A percentile compares a stretch with the other conserved stretches of the same genome.
Evolutionary conservation across 2,888 invertebrate species (phyloP).

Genomic region (Tipula helvola): DNA sequence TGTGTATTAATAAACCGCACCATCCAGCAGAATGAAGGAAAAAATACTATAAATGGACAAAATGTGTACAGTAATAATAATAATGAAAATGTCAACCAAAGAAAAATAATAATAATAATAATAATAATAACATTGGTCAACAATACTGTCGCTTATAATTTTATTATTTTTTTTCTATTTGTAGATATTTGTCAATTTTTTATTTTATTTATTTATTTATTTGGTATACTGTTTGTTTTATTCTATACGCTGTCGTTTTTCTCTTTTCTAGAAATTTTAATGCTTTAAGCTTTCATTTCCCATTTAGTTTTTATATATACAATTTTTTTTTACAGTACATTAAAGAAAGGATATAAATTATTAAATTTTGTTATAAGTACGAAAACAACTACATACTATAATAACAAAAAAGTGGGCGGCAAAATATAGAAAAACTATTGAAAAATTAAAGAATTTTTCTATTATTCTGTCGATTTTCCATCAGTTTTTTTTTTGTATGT

Average conservation of each 20-base stretch:
- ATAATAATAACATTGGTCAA: not conserved
- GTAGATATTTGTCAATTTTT: not conserved
- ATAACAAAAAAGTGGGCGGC: not conserved
- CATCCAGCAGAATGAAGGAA: not conserved
- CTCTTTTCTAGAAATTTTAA: not conserved
- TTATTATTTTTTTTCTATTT: not conserved
- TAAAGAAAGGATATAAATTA: slow-evolving; percentile 4
- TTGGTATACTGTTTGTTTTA: not conserved
- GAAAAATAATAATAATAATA: not conserved
- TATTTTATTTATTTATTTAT: not conserved
- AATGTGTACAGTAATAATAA: not conserved
- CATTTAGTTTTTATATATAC: not conserved
- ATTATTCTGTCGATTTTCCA: not conserved
- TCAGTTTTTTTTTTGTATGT: not conserved
- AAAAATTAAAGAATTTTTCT: not conserved
- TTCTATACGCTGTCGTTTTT: not conserved
- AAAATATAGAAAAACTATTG: not conserved
- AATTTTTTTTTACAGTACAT: not conserved
- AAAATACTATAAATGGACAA: not conserved
- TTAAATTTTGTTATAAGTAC: slow-evolving; percentile 4
- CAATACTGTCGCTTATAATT: not conserved
- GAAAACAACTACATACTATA: not conserved
- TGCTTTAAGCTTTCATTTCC: not conserved
- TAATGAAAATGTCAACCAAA: not conserved
- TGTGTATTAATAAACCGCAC: not conserved